Conservation (phyloP, 2,888 invertebrate species). For the Xestia sexstrigata region DNA sequence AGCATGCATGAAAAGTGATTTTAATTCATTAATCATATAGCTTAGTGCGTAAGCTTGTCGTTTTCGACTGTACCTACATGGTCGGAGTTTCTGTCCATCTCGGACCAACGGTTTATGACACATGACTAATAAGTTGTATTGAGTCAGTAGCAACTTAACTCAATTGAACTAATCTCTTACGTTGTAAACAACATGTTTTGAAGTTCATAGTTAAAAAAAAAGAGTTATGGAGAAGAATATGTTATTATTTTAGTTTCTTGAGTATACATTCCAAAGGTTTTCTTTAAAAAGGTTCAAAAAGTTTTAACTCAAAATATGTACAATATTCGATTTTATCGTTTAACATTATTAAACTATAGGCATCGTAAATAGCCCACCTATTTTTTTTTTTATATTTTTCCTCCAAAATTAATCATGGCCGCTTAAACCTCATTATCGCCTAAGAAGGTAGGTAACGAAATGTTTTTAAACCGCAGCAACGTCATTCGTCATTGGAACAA, state of each 20-base stretch:
- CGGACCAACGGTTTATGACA: conserved; percentile 58
- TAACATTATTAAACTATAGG: neutral
- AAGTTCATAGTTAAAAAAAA: conserved; percentile 12
- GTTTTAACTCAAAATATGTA: neutral
- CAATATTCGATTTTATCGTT: neutral
- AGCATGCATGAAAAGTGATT: neutral
- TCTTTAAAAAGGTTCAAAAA: neutral
- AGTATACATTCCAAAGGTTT: neutral
- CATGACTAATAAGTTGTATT: conserved; percentile 45
- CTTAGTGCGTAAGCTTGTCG: neutral
- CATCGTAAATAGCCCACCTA: neutral
- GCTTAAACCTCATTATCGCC: conserved; percentile 76
- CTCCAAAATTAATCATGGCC: conserved; percentile 69
- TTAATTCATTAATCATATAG: neutral
- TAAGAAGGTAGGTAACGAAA: conserved; percentile 74
- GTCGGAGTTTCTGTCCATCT: conserved; percentile 12
- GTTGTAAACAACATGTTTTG: conserved; percentile 26
- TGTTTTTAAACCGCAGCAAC: conserved; percentile 64
- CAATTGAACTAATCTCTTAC: conserved; percentile 36
- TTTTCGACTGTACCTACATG: conserved; percentile 45
- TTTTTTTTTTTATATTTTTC: conserved; percentile 26
- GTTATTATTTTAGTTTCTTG: neutral
- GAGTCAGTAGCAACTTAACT: conserved; percentile 44
- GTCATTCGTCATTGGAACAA: conserved; percentile 73
- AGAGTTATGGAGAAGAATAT: neutral